These are phyloP conservation scores for Pitta sordida DNA, from an alignment of 2,113 vertebrate genomes.

Conservation along the genomic window DNA sequence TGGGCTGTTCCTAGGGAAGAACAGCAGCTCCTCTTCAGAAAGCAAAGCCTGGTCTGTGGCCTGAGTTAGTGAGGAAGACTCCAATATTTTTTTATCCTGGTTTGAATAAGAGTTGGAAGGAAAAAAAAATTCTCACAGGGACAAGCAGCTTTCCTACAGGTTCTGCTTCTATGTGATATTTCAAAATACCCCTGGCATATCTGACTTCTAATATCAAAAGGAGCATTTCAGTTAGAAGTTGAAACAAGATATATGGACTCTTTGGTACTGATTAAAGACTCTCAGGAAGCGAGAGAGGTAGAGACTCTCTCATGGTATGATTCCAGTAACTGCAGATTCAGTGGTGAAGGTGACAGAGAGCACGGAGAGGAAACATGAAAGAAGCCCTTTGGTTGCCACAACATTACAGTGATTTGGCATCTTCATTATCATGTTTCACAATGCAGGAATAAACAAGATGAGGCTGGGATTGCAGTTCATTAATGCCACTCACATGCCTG, in stretches of 20 bases:
- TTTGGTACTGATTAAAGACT: not conserved
- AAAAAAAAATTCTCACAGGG: not conserved
- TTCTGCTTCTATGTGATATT: not conserved
- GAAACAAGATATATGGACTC: not conserved
- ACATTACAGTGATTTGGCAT: not conserved
- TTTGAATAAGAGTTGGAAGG: not conserved
- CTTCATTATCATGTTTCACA: not conserved
- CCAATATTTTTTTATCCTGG: not conserved
- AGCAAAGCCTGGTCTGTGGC: not conserved
- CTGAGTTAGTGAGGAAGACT: not conserved
- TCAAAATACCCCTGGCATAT: not conserved
- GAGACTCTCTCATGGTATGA: not conserved
- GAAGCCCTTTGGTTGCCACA: not conserved
- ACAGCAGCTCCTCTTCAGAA: not conserved
- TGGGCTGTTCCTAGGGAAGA: not conserved
- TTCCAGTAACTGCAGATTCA: not conserved
- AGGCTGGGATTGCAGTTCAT: not conserved
- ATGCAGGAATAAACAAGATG: not conserved
- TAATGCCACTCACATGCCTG: not conserved
- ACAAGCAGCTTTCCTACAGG: not conserved
- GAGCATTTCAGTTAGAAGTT: not conserved
- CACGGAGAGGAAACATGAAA: not conserved
- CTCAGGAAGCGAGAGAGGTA: not conserved
- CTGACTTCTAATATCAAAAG: not conserved
- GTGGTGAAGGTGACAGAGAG: not conserved